Base-by-base conservation (phyloP, 2,888 invertebrate genomes). In the Oxystoma pomonae region DNA sequence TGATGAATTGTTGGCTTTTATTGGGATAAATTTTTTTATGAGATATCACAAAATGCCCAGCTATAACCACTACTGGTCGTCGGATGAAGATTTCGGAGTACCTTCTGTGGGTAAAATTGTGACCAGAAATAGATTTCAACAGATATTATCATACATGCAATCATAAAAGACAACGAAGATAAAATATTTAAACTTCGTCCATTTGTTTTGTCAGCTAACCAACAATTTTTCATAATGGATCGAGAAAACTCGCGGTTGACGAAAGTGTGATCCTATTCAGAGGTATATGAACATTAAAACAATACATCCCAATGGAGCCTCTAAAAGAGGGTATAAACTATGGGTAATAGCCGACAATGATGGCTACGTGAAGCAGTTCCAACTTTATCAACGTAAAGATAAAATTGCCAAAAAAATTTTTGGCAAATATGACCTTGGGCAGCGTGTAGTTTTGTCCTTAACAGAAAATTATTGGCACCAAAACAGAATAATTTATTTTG, bases 231-330 rank as follows among this genome's bases (percentile, higher is more conserved):
- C 21, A 21, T 52, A n/a, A 60, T 53, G 35, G 35, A 35, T 7
- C 55, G 55, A 20, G 20, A 55, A 55, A 53, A 20, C 16, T 62
- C 50, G 51, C 63, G 20, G 59, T 64, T 16, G 64, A 63, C 49
- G 66, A 65, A 65, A 63, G 63, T 53, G 67, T 67, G 69, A 61
- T 66, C n/a, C 55, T 51, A 17, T 66, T 66, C 66, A 67, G 66
- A 62, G 67, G 67, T 12, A 51, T 64, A 59, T 59, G 61, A 5
- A 53, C 57, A 19, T 20, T 66, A 49, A 64, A 67, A 52, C 62
- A 64, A 57, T 59, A 60, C 60, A 64, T 21, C 51, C 63, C 60
- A 12, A 56, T 65, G 49, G 57, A 65, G 21, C 64, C 64, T 17
- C 61, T 65, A 5, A 66, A 61, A 57, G 61, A 50, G 62, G 58